phyloP scores from a whole-genome alignment of 2,797 vertebrate species.

The Peromyscus melanophrys region DNA sequence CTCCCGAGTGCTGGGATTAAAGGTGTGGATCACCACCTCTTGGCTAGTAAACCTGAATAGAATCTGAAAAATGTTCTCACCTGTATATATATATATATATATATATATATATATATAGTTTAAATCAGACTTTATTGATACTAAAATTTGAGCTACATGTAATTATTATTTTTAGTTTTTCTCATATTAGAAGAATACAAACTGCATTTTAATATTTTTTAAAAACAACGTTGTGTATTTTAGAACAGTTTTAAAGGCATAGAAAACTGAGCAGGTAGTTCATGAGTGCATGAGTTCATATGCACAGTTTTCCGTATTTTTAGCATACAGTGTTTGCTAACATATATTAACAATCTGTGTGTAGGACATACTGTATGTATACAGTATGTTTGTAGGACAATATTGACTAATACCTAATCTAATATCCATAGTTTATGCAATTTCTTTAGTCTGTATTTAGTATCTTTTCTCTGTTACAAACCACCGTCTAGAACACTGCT shows the following conservation, averaged over 20 bases:
- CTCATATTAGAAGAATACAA: neutral
- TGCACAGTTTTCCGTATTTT: neutral
- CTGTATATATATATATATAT: no score
- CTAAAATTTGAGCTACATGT: constrained; percentile 33
- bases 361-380: no score
- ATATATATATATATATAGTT: neutral
- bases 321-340: neutral
- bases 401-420: neutral
- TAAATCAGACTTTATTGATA: neutral
- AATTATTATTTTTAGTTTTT: constrained; percentile 38
- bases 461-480: neutral
- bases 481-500: neutral
- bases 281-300: neutral
- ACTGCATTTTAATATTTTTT: neutral
- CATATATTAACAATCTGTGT: no score
- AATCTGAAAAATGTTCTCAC: neutral
- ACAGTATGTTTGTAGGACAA: neutral
- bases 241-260: constrained; percentile 11
- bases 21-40: neutral
- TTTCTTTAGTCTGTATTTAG: neutral
- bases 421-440: neutral
- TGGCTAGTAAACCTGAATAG: neutral
- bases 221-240: neutral
- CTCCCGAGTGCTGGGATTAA: neutral
- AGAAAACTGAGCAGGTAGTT: neutral